A percentile compares a stretch with the other conserved stretches of the same genome.
These are phyloP conservation scores for Prietella phreatophila DNA, from an alignment of 2,113 vertebrate species.

Conservation along the genomic window DNA sequence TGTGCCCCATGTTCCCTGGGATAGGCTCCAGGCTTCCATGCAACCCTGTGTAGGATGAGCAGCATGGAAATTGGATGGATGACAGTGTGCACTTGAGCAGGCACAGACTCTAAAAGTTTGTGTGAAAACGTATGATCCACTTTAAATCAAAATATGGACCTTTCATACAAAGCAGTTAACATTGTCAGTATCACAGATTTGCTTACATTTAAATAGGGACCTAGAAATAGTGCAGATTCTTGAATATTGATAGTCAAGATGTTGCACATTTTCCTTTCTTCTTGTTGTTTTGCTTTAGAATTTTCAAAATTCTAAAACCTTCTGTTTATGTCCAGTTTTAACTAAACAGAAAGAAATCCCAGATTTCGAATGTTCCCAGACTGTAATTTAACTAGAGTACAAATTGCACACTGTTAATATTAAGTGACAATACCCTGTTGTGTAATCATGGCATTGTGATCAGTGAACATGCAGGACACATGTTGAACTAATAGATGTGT, in stretches of 20 bases:
- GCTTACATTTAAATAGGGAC: background rate
- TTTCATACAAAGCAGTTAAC: background rate
- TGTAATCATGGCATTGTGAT: background rate
- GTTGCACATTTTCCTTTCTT: too few relatives aligned
- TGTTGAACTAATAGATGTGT: background rate
- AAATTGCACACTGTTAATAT: background rate
- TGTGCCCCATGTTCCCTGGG: too few relatives aligned
- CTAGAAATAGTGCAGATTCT: too few relatives aligned
- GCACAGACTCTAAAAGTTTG: background rate
- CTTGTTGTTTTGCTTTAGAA: too few relatives aligned
- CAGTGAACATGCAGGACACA: background rate
- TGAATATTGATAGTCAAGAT: too few relatives aligned
- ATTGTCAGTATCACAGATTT: background rate
- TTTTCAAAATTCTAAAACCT: too few relatives aligned
- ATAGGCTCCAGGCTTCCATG: too few relatives aligned
- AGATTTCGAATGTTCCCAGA: background rate
- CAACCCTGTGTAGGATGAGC: too few relatives aligned
- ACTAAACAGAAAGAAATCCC: background rate
- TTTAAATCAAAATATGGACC: background rate
- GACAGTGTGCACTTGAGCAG: too few relatives aligned
- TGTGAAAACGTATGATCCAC: background rate
- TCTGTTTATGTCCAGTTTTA: background rate
- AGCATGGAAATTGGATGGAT: too few relatives aligned
- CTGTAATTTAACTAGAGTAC: background rate
- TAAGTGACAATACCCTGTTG: background rate